phyloP scores from a whole-genome alignment of 2,888 invertebrate genomes.

The Lasioglossum calceatum region DNA sequence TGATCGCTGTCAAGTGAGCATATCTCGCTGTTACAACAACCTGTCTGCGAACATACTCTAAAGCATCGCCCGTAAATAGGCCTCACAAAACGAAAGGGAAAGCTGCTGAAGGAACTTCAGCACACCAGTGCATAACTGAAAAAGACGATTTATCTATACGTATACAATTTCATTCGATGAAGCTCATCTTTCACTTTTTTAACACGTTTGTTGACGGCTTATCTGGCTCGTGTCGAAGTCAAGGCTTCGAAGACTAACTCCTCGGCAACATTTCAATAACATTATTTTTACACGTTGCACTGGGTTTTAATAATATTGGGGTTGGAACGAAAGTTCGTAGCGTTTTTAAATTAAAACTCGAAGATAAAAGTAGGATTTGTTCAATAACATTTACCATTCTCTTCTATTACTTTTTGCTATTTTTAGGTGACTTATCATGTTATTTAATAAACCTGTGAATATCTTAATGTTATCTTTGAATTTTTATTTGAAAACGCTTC shows the following conservation, averaged over 20 bases:
- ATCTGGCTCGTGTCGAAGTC: too few relatives aligned
- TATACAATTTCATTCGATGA: not conserved
- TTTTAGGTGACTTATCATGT: too few relatives aligned
- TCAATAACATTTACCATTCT: too few relatives aligned
- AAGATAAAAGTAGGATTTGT: too few relatives aligned
- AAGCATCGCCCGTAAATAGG: not conserved
- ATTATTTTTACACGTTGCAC: not conserved
- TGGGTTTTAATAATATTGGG: too few relatives aligned
- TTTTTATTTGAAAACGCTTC: too few relatives aligned
- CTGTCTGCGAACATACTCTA: not conserved
- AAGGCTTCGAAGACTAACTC: too few relatives aligned
- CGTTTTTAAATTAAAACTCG: too few relatives aligned
- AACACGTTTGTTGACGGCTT: not conserved
- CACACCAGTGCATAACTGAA: not conserved
- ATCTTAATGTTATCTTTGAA: too few relatives aligned
- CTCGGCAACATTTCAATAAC: not conserved
- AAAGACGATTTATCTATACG: not conserved
- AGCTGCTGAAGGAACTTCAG: not conserved
- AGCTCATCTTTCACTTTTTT: not conserved
- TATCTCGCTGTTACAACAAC: not conserved
- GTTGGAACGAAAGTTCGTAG: too few relatives aligned
- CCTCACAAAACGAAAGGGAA: not conserved
- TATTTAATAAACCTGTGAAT: too few relatives aligned
- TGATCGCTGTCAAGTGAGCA: not conserved
- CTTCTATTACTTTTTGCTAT: too few relatives aligned